Conservation (phyloP, 1,140 invertebrate species). For the Samia ricini region DNA sequence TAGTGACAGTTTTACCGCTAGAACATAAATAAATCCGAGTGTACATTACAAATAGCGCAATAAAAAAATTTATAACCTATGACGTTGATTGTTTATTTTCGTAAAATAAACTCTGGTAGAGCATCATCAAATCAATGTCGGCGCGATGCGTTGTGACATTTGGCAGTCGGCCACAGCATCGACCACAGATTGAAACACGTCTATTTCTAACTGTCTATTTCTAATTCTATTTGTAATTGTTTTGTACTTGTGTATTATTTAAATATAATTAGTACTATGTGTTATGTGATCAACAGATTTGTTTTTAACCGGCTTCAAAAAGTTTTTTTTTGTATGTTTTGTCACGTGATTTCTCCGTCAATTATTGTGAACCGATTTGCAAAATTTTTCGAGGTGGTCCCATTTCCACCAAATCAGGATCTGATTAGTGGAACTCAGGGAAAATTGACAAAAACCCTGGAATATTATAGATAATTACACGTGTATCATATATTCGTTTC, state of each 20-base stretch:
- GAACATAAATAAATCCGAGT: not conserved
- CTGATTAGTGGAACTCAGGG: too few relatives aligned
- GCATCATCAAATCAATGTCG: slow-evolving; percentile 3
- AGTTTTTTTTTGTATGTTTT: too few relatives aligned
- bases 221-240: slow-evolving; percentile 1
- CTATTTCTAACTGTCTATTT: slow-evolving; percentile 10
- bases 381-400: too few relatives aligned
- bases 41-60: not conserved
- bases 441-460: too few relatives aligned
- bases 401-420: too few relatives aligned
- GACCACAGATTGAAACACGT: not conserved
- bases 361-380: too few relatives aligned
- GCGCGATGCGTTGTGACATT: slow-evolving; percentile 8
- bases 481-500: too few relatives aligned
- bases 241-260: not conserved
- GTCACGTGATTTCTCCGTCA: too few relatives aligned
- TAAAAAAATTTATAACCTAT: not conserved
- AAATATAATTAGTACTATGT: not conserved
- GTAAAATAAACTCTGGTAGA: not conserved
- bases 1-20: not conserved
- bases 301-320: too few relatives aligned
- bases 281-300: too few relatives aligned
- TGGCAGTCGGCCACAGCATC: slow-evolving; percentile 1
- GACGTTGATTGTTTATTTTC: not conserved
- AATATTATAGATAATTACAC: too few relatives aligned